Base-by-base conservation (phyloP, 1,140 invertebrate species). In the Scaptodrosophila lebanonensis region DNA sequence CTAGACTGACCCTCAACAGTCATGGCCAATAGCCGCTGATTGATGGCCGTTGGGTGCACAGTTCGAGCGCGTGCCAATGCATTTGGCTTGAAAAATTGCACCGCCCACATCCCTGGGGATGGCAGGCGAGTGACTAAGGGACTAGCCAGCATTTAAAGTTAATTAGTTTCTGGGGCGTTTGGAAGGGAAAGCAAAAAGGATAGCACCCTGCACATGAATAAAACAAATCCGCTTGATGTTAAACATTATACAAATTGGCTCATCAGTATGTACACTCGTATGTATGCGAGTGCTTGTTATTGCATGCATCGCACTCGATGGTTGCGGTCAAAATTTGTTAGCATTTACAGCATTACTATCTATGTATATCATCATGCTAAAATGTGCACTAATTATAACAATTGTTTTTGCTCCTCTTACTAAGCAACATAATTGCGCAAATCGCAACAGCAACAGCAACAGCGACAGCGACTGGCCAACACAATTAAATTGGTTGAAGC, bases 41-140 rank as follows among this genome's bases (percentile, higher is more conserved):
- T 58, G 59, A 75, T 75, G 70, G 53, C 18, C 52, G 11, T 22
- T 45, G 50, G 42, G 35, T 63, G 62, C 43, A 33, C 20, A 47
- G 68, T 52, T 66, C 50, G 40, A 32, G 20, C 32, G 30, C 50
- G 27, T 30, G 61, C 52, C 62, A 53, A 71, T 52, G 42, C 54
- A 57, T 66, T 25, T 4, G 3, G 8, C 22, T 25, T 25, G 22
- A 25, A 25, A 25, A 25, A 25, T 25, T 3, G 22, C 22, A 4
- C 3, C 3, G 22, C 22, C 22, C 3, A 8, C 8, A 8, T n/a
- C n/a, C 3, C 22, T 8, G 8, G 22, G 8, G 22, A 4, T 25
- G 22, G 3, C 22, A 25, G 22, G 8, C 8, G 8, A 25, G 3
- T 25, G 22, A 4, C 22, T 25, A 3, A 25, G 8, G 3, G 22